These are phyloP conservation scores for Caenorhabditis sinica DNA, from an alignment of 2,888 invertebrate genomes.

Conservation along the genomic window DNA sequence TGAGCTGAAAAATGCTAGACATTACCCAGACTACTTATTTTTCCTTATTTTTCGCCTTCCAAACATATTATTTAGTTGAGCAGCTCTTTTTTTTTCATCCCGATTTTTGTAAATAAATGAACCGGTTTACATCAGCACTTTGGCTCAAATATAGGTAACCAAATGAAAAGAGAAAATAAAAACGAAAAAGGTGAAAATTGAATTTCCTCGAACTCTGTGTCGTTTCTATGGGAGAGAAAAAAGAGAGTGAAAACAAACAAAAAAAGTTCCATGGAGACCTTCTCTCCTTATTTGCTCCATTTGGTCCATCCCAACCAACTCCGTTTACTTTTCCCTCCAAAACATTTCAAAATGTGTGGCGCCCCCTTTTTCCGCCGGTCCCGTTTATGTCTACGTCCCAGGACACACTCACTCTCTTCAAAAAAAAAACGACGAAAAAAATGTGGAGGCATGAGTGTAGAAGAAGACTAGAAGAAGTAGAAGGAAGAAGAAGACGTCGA, in stretches of 20 bases:
- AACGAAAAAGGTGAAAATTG: conserved; percentile 10
- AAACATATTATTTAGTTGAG: background rate
- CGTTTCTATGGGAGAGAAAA: conserved; percentile 12
- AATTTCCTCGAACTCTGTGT: conserved; percentile 35
- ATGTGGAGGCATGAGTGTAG: conserved; percentile 4
- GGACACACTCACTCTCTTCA: conserved; percentile 27
- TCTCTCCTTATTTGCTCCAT: conserved; percentile 20
- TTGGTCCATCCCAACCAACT: conserved; percentile 4
- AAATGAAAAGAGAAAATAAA: background rate
- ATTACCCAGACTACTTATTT: background rate
- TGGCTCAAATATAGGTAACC: background rate
- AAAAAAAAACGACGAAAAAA: conserved; percentile 13
- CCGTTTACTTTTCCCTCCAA: conserved; percentile 1
- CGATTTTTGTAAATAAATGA: conserved; percentile 30
- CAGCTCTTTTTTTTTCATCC: background rate
- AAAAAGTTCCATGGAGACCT: background rate
- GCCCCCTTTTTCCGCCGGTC: conserved; percentile 16
- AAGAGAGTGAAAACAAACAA: conserved; percentile 22
- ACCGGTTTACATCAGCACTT: conserved; percentile 25
- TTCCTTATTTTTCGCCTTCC: background rate
- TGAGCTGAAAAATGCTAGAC: conserved; percentile 68
- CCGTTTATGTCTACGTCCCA: conserved; percentile 40
- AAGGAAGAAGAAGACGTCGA: conserved; percentile 31
- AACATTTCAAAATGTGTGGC: conserved; percentile 45
- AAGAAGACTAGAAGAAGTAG: conserved; percentile 6